Base-by-base conservation (phyloP, 1,140 invertebrate genomes). In the Lepidurus arcticus region DNA sequence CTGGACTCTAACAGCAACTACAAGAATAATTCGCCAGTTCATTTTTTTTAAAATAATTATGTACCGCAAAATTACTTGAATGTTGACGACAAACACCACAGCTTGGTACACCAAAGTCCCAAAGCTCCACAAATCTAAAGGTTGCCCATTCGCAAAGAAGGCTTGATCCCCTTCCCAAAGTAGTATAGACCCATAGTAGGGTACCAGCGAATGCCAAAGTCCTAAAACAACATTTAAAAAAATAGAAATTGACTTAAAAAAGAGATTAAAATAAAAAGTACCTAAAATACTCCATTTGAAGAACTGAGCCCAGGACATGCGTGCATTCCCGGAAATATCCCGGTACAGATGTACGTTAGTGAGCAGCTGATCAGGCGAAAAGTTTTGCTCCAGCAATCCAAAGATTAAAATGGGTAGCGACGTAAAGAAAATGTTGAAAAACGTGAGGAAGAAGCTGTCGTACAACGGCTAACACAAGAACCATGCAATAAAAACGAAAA, bases 351-450 rank as follows among this genome's bases (percentile, higher is more conserved):
- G 83, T 3, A 92, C 92, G 53, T 90, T 86, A 82, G 85, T 85
- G 75, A 93, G 83, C 0, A 96, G 85, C 34, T 85, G 84, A 21
- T 87, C 81, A 4, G 89, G 86, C 0, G 87, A 84, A 82, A 89
- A 88, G 75, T 90, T 87, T 81, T 94, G 92, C 81, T 94, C 92
- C 1, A 91, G 88, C 24, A 94, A 85, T 5, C 91, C 89, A 77
- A 90, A 92, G 1, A 91, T 80, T 9, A 94, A 83, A 75, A 92
- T 89, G 1, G 92, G 92, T 75, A 90, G 79, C 2, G 91, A 89
- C 0, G 92, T 91, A 81, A 92, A 93, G 26, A 92, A 82, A 47
- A 93, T 86, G 83, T 94, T 94, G 84, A 89, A 94, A 73, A 90
- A 84, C 78, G 92, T 92, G 45, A 94, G 85, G 81, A 90, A 92